These are phyloP conservation scores for Heteractis magnifica DNA, from an alignment of 92 coral and sea anemone species.

Conservation along the genomic window DNA sequence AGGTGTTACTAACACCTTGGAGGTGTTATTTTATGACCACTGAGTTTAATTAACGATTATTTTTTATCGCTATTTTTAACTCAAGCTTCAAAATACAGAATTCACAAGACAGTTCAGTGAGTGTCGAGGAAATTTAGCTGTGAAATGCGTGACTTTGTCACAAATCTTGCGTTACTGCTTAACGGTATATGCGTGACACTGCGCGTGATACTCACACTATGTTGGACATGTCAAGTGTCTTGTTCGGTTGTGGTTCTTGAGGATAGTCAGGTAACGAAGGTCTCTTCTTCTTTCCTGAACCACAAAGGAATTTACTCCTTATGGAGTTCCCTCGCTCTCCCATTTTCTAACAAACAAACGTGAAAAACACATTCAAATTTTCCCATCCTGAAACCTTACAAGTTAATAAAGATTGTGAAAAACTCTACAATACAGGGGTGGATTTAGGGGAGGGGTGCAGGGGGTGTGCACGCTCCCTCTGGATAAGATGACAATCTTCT, in stretches of 20 bases:
- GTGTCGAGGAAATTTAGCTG: too few relatives aligned
- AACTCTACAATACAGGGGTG: too few relatives aligned
- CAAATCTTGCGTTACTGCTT: background rate
- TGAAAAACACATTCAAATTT: background rate
- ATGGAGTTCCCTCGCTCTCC: slow-evolving; percentile 91
- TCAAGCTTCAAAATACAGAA: too few relatives aligned
- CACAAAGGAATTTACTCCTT: slow-evolving; percentile 78
- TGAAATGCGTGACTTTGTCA: background rate
- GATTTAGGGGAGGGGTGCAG: too few relatives aligned
- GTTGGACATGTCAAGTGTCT: slow-evolving; percentile 91
- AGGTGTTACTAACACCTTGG: too few relatives aligned
- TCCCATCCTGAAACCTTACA: background rate
- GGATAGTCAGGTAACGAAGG: slow-evolving; percentile 89
- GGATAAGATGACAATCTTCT: too few relatives aligned
- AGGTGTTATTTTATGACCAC: too few relatives aligned
- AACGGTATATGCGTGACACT: background rate
- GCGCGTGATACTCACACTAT: slow-evolving; percentile 72
- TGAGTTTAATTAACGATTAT: too few relatives aligned
- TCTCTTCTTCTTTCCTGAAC: slow-evolving; percentile 70
- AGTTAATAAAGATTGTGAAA: too few relatives aligned
- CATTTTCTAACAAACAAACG: slow-evolving; percentile 42
- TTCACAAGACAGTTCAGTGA: too few relatives aligned
- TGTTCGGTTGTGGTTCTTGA: slow-evolving; percentile 81
- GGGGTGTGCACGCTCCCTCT: too few relatives aligned
- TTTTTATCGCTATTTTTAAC: too few relatives aligned